These are phyloP conservation scores for Drosophila falleni DNA, from an alignment of 2,888 invertebrate genomes.

Conservation along the genomic window DNA sequence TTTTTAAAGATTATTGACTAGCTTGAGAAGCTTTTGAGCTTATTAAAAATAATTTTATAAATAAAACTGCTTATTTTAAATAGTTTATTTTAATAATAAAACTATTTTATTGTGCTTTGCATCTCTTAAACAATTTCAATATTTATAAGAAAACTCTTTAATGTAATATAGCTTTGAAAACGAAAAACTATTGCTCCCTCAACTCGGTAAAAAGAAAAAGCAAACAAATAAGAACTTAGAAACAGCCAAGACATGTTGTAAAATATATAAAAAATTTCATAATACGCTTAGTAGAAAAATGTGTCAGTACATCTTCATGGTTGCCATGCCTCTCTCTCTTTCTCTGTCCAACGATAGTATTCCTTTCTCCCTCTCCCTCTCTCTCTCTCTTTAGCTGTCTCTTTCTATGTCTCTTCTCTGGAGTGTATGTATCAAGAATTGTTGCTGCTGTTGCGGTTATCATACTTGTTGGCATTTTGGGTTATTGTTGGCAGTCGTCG, in stretches of 20 bases:
- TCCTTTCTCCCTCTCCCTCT: conserved; percentile 12
- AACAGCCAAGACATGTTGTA: conserved; percentile 70
- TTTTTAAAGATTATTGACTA: too few relatives aligned
- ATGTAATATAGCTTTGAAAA: not conserved
- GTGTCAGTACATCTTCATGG: conserved; percentile 74
- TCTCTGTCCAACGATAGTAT: conserved; percentile 53
- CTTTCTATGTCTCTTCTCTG: conserved; percentile 8
- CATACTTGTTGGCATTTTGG: conserved; percentile 78
- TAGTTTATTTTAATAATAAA: too few relatives aligned
- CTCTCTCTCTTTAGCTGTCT: not conserved
- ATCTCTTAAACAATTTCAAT: not conserved
- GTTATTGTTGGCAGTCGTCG: conserved; percentile 71
- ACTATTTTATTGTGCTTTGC: too few relatives aligned
- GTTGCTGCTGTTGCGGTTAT: conserved; percentile 68
- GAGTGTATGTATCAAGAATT: conserved; percentile 18
- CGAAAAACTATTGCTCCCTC: not conserved
- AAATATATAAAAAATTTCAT: conserved; percentile 77
- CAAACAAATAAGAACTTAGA: conserved; percentile 35
- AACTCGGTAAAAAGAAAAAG: not conserved
- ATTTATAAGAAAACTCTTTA: not conserved
- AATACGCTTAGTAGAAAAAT: conserved; percentile 76
- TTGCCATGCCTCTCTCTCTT: conserved; percentile 28
- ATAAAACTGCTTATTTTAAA: too few relatives aligned
- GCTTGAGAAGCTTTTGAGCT: too few relatives aligned
- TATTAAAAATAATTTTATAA: too few relatives aligned